These are phyloP conservation scores for Hylia prasina DNA, from an alignment of 2,113 vertebrate species.

Conservation along the genomic window DNA sequence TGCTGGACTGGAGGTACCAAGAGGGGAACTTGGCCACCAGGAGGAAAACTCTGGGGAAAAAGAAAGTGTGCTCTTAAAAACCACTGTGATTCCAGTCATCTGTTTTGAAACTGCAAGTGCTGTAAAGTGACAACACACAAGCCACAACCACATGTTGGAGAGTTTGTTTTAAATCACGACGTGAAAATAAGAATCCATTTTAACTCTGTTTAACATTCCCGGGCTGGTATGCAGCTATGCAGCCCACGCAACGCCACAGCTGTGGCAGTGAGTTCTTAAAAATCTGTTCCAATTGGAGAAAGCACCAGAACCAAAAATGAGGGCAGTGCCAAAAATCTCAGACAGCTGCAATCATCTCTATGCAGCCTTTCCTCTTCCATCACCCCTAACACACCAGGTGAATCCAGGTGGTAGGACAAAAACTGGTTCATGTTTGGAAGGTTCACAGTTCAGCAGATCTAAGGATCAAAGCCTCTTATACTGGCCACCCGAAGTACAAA, in stretches of 20 bases:
- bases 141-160: constrained; percentile 37
- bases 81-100: neutral
- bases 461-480: neutral
- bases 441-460: neutral
- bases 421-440: neutral
- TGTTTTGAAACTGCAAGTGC: constrained; percentile 45
- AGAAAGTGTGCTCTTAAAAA: neutral
- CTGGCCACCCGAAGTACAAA: neutral
- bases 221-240: neutral
- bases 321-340: neutral
- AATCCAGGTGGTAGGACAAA: neutral
- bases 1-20: rapidly evolving
- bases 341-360: neutral
- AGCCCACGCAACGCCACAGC: neutral
- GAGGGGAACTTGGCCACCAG: neutral
- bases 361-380: neutral
- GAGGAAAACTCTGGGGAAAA: neutral
- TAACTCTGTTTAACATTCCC: neutral
- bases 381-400: neutral
- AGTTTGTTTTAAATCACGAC: constrained; percentile 49
- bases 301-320: neutral
- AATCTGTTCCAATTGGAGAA: neutral
- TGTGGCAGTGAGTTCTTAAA: neutral
- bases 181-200: constrained; percentile 42
- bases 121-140: constrained; percentile 25